A percentile compares a stretch with the other conserved stretches of the same genome.
Conservation (phyloP, 2,797 vertebrate species). For the Hafferia zeledoni region DNA sequence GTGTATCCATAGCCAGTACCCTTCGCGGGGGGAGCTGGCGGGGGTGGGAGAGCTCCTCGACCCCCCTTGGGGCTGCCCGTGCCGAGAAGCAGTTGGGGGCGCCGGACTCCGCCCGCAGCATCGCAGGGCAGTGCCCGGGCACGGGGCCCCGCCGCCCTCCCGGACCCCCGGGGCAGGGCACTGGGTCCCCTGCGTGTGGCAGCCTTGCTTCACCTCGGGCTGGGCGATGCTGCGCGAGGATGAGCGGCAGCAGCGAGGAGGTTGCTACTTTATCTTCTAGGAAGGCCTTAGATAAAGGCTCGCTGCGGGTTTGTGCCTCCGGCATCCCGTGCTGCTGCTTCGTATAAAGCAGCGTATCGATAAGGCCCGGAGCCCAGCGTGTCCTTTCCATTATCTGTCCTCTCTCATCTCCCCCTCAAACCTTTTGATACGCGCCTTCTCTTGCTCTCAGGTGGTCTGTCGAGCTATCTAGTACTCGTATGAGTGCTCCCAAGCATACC, state of each 20-base stretch:
- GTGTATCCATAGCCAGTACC: rapidly evolving
- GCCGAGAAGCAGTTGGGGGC: not conserved
- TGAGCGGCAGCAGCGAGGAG: not conserved
- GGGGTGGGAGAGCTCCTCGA: not conserved
- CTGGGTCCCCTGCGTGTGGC: not conserved
- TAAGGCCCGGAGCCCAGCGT: not conserved
- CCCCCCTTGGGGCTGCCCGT: not conserved
- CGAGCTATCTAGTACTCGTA: not conserved
- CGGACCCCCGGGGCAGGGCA: not conserved
- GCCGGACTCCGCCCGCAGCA: not conserved
- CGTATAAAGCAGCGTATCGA: not conserved
- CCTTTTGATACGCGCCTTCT: not conserved
- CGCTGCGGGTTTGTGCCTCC: not conserved
- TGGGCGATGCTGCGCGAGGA: not conserved
- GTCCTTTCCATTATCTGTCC: not conserved
- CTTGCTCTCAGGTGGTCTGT: not conserved
- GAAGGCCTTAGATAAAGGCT: not conserved
- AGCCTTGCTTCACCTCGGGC: not conserved
- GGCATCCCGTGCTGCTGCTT: not conserved
- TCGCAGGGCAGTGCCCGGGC: not conserved
- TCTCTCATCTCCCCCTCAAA: not conserved
- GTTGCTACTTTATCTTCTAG: not conserved
- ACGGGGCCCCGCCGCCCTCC: not conserved
- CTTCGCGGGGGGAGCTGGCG: not conserved
- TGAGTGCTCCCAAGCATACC: not conserved